Base-by-base conservation (phyloP, 2,888 invertebrate species). In the Rhogogaster chlorosoma region DNA sequence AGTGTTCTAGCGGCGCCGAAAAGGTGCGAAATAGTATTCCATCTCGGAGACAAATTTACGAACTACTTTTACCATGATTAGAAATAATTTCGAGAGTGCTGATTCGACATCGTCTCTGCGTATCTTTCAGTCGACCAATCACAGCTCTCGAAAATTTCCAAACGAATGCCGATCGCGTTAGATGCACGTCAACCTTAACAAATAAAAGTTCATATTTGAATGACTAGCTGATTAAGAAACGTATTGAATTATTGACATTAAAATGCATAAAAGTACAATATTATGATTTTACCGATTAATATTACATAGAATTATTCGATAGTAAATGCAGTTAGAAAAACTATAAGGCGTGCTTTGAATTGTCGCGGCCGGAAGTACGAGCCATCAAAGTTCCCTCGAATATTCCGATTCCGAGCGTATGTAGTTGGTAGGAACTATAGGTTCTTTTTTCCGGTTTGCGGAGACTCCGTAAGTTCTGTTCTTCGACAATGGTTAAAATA, bases 391-490 rank as follows among this genome's bases (percentile, higher is more conserved):
- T 22, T 32, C 15, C 38, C 61, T 80, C 80, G 80, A 80, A 80
- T 61, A 57, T 67, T 67, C 49, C 12, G 61, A 57, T 36, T 61
- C 80, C 45, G 45, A 45, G 67, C 32, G 45, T 29, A 64, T 26
- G 42, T 42, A 64, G 83, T 64, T 29, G 38, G 67, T 83, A 83
- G 42, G 45, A 42, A 36, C 53, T 49, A 10, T 36, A 85, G 71
- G 82, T 91, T 89, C 90, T 90, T 91, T 92, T 90, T 89, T 87
- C 89, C 88, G 91, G 90, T 89, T 88, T 84, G 88, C 85, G 86
- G 87, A 88, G 89, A 85, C 83, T 67, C 89, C 89, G 90, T 87
- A 87, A 92, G 92, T 91, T 92, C 88, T 86, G 89, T 88, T 88
- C 86, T 80, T 75, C 87, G 86, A 73, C 84, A 84, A 88, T 85